A percentile compares a stretch with the other conserved stretches of the same genome.
These are phyloP conservation scores for Corythucha ciliata DNA, from an alignment of 2,888 invertebrate genomes.

Conservation along the genomic window DNA sequence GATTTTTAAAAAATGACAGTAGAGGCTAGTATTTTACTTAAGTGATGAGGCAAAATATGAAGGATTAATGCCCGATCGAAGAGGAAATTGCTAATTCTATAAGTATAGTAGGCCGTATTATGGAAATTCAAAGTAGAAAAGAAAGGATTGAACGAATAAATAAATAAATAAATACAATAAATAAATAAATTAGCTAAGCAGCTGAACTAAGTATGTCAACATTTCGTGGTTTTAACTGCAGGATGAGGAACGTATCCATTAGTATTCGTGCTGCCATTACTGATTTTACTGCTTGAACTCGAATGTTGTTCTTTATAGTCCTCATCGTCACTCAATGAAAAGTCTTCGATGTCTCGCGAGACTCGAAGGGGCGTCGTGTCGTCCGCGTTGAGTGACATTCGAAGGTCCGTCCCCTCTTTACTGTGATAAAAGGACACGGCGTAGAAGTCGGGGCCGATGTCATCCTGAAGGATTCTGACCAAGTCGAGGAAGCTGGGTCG, in stretches of 20 bases:
- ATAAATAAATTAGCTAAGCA: too few species aligned
- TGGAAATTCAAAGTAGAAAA: too few species aligned
- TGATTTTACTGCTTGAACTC: conserved; percentile 34
- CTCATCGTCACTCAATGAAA: conserved; percentile 37
- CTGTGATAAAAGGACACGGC: conserved; percentile 57
- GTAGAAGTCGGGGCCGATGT: conserved; percentile 49
- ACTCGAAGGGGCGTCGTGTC: conserved; percentile 37
- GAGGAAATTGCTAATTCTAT: too few species aligned
- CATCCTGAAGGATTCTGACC: conserved; percentile 60
- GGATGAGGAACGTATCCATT: conserved; percentile 34
- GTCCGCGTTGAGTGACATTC: conserved; percentile 33
- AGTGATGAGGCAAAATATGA: too few species aligned
- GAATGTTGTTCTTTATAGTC: conserved; percentile 32
- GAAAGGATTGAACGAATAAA: too few species aligned
- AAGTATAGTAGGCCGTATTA: too few species aligned
- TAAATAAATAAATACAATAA: too few species aligned
- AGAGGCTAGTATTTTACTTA: too few species aligned
- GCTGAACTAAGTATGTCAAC: conserved; percentile 35
- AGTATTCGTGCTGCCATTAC: conserved; percentile 37
- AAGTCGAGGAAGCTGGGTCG: conserved; percentile 81
- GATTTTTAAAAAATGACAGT: too few species aligned
- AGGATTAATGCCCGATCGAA: too few species aligned
- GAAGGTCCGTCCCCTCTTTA: conserved; percentile 46
- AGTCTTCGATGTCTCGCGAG: conserved; percentile 37
- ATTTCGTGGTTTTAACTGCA: conserved; percentile 36